phyloP scores from a whole-genome alignment of 2,113 vertebrate genomes.

The Ornithorhynchus anatinus region DNA sequence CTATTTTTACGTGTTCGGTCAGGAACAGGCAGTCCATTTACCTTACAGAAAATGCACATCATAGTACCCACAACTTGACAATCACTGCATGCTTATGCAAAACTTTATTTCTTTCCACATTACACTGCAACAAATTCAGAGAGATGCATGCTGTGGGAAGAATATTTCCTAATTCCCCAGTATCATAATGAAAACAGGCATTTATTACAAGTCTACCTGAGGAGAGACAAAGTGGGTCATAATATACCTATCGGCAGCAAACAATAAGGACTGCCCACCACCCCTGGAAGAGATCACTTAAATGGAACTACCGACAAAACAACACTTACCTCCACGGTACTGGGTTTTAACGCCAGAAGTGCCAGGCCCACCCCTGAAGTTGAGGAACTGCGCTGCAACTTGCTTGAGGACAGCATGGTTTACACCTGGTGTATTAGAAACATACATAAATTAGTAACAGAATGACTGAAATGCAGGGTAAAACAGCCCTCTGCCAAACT shows the following conservation, averaged over 20 bases:
- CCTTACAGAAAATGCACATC: no score
- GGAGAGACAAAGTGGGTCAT: background rate
- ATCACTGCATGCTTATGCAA: no score
- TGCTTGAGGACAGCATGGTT: constrained; percentile 87
- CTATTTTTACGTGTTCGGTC: no score
- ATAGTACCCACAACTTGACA: no score
- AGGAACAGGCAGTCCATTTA: no score
- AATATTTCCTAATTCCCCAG: background rate
- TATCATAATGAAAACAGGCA: background rate
- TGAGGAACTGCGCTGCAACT: constrained; percentile 93
- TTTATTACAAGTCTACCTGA: background rate
- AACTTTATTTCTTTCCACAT: no score
- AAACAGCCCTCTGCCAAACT: no score
- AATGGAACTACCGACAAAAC: background rate
- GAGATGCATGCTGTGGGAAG: no score
- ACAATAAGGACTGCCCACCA: background rate
- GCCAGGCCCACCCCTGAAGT: constrained; percentile 89
- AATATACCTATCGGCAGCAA: background rate
- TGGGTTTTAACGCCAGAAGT: constrained; percentile 74
- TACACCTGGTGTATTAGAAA: constrained; percentile 75
- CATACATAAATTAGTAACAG: background rate
- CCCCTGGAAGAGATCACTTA: background rate
- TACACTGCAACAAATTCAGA: no score
- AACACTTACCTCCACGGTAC: constrained; percentile 86
- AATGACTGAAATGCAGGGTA: background rate